Base-by-base conservation (phyloP, 2,113 vertebrate genomes). In the Anas platyrhynchos region DNA sequence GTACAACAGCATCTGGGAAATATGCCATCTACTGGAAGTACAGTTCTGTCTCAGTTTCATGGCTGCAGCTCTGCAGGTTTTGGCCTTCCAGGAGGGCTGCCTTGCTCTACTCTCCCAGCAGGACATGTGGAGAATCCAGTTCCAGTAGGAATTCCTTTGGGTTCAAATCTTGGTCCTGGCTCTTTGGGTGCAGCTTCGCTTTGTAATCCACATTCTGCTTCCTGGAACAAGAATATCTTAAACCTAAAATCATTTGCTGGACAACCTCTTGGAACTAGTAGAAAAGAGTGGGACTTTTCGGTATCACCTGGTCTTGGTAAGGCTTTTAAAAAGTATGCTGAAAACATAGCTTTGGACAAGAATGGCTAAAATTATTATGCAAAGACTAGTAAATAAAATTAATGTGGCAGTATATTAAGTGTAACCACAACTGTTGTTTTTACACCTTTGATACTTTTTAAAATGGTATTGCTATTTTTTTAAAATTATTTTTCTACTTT, bases 291-390 rank as follows among this genome's bases (percentile, higher is more conserved):
- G 98, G 69, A 97, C 27, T 77, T 97, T 72, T 89, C 91, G 13
- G 94, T 89, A 91, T 78, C 93, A 23, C 88, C 98, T 66, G 97
- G 97, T 97, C 86, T 95, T 98, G 98, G 99, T 99, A 98, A 98
- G 98, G 16, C 20, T 56, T 93, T 90, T 88, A 80, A 23, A 10
- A 10, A n/a, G 8, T 43, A 41, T 56, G 4, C 68, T 79, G 63
- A 48, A 81, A 90, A 58, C 65, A 82, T 8, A 72, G 10, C 32
- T 80, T 17, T 63, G 65, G 68, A 18, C 38, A 55, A 65, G 43
- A 81, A 46, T 43, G 18, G 26, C 5, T 6, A 54, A 44, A 38
- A 32, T 13, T 3, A 16, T 26, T 21, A 63, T 73, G 58, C 5
- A 73, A 55, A 21, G n/a, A 10, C 31, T 67, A 80, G 38, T 75